Evolutionary conservation across 2,113 vertebrate genomes (phyloP), one percentile per base, ranked within the genome.

Genomic region (Ancistrus triradiatus): DNA sequence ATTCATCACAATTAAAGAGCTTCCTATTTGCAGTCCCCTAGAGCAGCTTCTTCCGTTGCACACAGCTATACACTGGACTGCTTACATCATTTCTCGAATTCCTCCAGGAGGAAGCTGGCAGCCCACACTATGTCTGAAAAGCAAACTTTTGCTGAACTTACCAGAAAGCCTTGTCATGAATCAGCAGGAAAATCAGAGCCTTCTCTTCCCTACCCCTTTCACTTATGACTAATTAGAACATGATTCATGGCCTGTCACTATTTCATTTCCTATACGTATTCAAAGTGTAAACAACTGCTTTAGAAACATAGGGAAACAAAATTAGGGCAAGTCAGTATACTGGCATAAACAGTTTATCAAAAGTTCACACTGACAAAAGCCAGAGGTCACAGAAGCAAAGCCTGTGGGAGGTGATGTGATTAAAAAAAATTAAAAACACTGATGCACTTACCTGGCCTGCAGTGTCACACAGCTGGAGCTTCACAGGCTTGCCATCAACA

Each of bases 381-480:
- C 47, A 53, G 28, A 18, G 50, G 22, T 17, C 37, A 33, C 24
- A 9, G 7, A 28, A 59, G 57, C 48, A 63, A 43, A 43, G 53
- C 37, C 42, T 60, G 46, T 59, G 44, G 42, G 40, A 65, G 44
- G 7, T 50, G 49, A 52, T 24, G 58, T 63, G 51, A 50, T 75
- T 10, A 59, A 21, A 18, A 13, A 33, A 18, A 55, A 11, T 8
- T 37, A 10, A 37, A 31, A 4, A 31, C 27, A 4, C 3, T 43
- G 27, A 7, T 56, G 33, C 77, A 91, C 92, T 89, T 77, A 97
- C 94, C 93, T 96, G 94, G 70, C 94, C 94, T 5, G 94, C 94
- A 21, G 94, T 97, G 87, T 97, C 94, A 80, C 94, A 96, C 72
- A 97, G 93, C 80, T 97, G 94, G 17, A 97, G 90, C 85, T 91